Base-by-base conservation (phyloP, 2,888 invertebrate species). In the Ichneumoninae sp. region DNA sequence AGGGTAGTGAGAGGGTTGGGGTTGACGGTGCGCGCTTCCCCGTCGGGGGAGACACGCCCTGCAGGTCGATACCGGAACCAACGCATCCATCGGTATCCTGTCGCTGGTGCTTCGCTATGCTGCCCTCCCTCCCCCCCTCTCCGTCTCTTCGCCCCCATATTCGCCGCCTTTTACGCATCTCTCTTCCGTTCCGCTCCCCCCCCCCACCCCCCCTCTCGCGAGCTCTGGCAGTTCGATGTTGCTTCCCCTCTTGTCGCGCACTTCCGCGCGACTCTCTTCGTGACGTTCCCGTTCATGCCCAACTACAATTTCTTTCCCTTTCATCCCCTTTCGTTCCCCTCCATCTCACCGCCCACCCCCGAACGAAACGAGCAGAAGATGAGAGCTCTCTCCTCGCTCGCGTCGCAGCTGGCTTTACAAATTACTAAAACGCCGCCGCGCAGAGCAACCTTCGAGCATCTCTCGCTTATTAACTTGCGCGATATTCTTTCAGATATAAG, bases 41-140 rank as follows among this genome's bases (percentile, higher is more conserved):
- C 86, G 78, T 86, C 87, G 89, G 88, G 86, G 87, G 87, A 90
- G 90, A 91, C 90, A 91, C 91, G 90, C 91, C 91, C 90, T 89
- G 86, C 87, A 89, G 89, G 90, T 91, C 91, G 90, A 91, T 91
- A 90, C 89, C 89, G 90, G 90, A 91, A 90, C 88, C 90, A 89
- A 90, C 89, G 90, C 89, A 90, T 90, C 88, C 88, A 85, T 86
- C 80, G 86, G 86, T 89, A 85, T 85, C 83, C 82, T 80, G 82
- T 82, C 82, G 81, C 80, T 84, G 54, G 50, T 77, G 80, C 82
- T 81, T 79, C 83, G 74, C 80, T 83, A 83, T 82, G 81, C 71
- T 71, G 30, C 62, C 54, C 70, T 44, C 77, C 52, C 26, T 44
- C 57, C 82, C 78, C 74, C 62, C 44, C 47, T 65, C 77, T 54